Conservation (phyloP, 2,888 invertebrate species). For the Archaeoteleia sp. region DNA sequence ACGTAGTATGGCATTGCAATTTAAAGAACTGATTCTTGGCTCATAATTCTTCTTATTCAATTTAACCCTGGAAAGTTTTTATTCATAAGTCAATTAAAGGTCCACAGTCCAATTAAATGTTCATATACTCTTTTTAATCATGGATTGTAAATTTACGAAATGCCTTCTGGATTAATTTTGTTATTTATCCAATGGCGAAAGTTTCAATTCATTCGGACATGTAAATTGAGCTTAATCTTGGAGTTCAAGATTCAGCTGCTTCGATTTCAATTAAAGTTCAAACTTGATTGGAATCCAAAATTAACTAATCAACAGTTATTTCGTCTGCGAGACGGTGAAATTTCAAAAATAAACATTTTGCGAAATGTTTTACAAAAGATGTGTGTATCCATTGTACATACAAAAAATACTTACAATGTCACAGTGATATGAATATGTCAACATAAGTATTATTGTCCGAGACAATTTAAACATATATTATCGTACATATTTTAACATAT, state of each 20-base stretch:
- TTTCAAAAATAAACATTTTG: conserved; percentile 5
- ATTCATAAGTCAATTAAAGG: conserved; percentile 44
- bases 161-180: too few species aligned
- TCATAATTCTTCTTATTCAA: conserved; percentile 47
- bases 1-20: conserved; percentile 39
- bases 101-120: conserved; percentile 39
- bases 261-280: conserved; percentile 36
- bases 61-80: conserved; percentile 41
- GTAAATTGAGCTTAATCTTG: conserved; percentile 14
- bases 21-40: conserved; percentile 31
- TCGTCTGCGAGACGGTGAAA: background rate
- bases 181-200: background rate
- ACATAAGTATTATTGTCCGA: too few species aligned
- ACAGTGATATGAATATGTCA: too few species aligned
- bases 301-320: conserved; percentile 9
- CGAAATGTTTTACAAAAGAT: too few species aligned
- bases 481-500: too few species aligned
- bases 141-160: conserved; percentile 10
- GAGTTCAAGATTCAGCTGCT: conserved; percentile 6
- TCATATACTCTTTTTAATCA: conserved; percentile 32
- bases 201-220: conserved; percentile 5
- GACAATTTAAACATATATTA: too few species aligned
- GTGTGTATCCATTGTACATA: too few species aligned
- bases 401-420: too few species aligned
- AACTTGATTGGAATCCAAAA: conserved; percentile 19